phyloP scores from a whole-genome alignment of 2,113 vertebrate genomes.

The Scatophagus argus region DNA sequence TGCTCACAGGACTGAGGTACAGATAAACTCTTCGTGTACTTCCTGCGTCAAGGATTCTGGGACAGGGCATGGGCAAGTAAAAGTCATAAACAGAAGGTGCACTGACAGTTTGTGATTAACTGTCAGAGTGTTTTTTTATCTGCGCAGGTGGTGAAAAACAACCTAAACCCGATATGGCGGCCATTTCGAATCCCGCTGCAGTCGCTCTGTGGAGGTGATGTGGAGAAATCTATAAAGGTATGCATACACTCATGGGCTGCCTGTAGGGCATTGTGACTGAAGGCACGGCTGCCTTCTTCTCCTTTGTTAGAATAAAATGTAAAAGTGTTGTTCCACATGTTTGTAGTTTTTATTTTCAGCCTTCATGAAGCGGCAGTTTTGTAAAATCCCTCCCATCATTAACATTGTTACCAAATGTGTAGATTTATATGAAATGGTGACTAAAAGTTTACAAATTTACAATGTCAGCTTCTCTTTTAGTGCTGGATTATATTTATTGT shows the following conservation, averaged over 20 bases:
- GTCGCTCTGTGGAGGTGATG: slow-evolving; percentile 92
- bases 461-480: background rate
- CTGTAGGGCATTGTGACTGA: background rate
- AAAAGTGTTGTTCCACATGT: background rate
- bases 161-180: slow-evolving; percentile 93
- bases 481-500: background rate
- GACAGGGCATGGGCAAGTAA: too few relatives aligned
- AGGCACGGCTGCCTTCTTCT: background rate
- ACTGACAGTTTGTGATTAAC: background rate
- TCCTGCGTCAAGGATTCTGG: background rate
- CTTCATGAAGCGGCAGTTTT: too few relatives aligned
- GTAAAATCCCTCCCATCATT: background rate
- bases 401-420: background rate
- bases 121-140: background rate
- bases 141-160: slow-evolving; percentile 94
- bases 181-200: slow-evolving; percentile 93
- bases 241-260: background rate
- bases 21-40: background rate
- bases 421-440: background rate
- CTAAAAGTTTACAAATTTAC: background rate
- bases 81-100: background rate
- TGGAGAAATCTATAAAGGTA: slow-evolving; percentile 94
- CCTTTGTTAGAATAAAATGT: too few relatives aligned
- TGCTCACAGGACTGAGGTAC: slow-evolving; percentile 96
- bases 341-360: background rate